Percentiles rank a stretch among this genome's conserved stretches.
These are phyloP conservation scores for Axinella damicornis DNA, from an alignment of 37 sponge, comb jelly and placozoan species.

Conservation along the genomic window DNA sequence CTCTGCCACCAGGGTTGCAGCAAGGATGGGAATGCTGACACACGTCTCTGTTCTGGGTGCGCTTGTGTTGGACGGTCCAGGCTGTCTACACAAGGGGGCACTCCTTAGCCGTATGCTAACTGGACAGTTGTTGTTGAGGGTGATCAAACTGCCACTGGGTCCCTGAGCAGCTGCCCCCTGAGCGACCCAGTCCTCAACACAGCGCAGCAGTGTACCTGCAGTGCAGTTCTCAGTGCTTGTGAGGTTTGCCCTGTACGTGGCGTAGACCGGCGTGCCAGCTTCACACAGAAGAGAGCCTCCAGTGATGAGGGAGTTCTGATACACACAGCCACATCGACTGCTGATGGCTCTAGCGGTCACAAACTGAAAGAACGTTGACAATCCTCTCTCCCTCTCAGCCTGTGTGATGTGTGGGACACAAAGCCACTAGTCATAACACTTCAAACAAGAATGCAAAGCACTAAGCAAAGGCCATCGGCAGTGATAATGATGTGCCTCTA, in stretches of 20 bases:
- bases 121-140: neutral
- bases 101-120: neutral
- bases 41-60: neutral
- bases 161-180: neutral
- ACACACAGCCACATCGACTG: neutral
- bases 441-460: too few species aligned
- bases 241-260: slow-evolving; percentile 21
- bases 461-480: too few species aligned
- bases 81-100: neutral
- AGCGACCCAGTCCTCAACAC: neutral
- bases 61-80: too few species aligned
- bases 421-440: too few species aligned
- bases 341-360: neutral
- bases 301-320: too few species aligned
- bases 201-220: neutral
- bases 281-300: too few species aligned
- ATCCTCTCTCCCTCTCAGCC: neutral
- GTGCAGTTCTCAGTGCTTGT: slow-evolving; percentile 3
- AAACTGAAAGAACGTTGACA: neutral
- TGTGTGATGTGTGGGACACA: too few species aligned
- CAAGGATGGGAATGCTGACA: slow-evolving; percentile 9
- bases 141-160: neutral
- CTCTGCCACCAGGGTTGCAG: slow-evolving; percentile 18
- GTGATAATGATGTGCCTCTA: too few species aligned
- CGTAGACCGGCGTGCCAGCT: too few species aligned